Base-by-base conservation (phyloP, 2,888 invertebrate genomes). In the Endotricha flammealis region DNA sequence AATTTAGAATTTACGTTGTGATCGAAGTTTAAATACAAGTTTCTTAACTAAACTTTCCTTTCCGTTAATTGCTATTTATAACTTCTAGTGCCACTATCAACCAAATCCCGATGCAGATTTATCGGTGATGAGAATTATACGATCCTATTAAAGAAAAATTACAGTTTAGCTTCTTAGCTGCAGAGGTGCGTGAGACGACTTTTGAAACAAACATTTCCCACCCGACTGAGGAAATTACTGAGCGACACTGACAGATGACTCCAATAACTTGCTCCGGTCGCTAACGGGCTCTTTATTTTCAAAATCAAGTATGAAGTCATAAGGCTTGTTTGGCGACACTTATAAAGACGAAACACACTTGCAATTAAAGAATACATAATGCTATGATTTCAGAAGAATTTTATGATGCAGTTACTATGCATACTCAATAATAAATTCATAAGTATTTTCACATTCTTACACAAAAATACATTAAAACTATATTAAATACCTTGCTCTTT, bases 191-290 rank as follows among this genome's bases (percentile, higher is more conserved):
- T 60, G 57, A 66, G 63, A 72, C 66, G 68, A 77, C 71, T 76
- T 77, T 69, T 63, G 71, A 61, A 77, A 75, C 70, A 71, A 71
- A 71, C 70, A 69, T 73, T 72, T 66, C 62, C 64, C 67, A 59
- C 56, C 52, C 58, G 55, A 63, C 64, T 64, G 64, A 71, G 73
- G 67, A 78, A 77, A 79, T 81, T 76, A 76, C 74, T 64, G 64
- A 71, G 70, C 64, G 77, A 73, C 80, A 68, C 64, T 79, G 81
- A 82, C 73, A 74, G 69, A 82, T 81, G 74, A 71, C 64, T 64
- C 71, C 76, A 76, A 79, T 79, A 78, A 78, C 67, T 77, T 66
- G 63, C 63, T 52, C 52, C 61, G 60, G 64, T 64, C 65, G 58
- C 64, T 64, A 64, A 68, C 64, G 63, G 63, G 54, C 54, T 57